Percentiles rank a stretch among this genome's conserved stretches.
These are phyloP conservation scores for Perca flavescens DNA, from an alignment of 2,113 vertebrate genomes.

Conservation along the genomic window DNA sequence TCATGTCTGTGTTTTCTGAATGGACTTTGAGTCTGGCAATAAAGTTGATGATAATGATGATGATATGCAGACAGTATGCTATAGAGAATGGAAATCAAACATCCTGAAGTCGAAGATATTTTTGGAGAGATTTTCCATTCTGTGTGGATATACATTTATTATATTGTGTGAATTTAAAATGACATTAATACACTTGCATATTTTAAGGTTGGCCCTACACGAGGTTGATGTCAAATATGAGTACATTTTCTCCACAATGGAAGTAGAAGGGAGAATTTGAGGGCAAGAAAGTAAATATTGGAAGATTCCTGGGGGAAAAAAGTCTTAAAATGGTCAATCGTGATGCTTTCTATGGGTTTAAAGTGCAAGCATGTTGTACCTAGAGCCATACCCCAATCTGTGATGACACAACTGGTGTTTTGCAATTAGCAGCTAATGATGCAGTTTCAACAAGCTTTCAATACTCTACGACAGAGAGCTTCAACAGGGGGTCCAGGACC, in stretches of 20 bases:
- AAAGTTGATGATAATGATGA: too few relatives aligned
- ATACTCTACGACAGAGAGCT: too few relatives aligned
- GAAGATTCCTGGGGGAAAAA: not conserved
- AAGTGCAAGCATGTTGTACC: not conserved
- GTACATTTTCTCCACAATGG: not conserved
- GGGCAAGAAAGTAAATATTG: not conserved
- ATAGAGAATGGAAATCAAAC: not conserved
- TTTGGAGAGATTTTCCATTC: not conserved
- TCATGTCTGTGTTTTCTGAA: too few relatives aligned
- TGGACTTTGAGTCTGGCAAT: too few relatives aligned
- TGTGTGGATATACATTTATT: not conserved
- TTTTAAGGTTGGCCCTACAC: not conserved
- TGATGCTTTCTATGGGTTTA: not conserved
- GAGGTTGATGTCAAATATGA: constrained; percentile 6
- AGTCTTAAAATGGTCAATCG: not conserved
- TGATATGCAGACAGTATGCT: not conserved
- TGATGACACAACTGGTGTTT: not conserved
- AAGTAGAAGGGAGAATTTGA: not conserved
- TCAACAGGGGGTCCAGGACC: too few relatives aligned
- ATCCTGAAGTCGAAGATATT: not conserved
- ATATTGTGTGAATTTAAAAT: not conserved
- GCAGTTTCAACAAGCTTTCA: too few relatives aligned
- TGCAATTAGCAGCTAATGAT: too few relatives aligned
- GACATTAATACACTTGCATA: not conserved
- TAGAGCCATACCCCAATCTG: not conserved